Evolutionary conservation across 2,797 vertebrate genomes (phyloP).

Genomic region (Alcedo quadribrachys): DNA sequence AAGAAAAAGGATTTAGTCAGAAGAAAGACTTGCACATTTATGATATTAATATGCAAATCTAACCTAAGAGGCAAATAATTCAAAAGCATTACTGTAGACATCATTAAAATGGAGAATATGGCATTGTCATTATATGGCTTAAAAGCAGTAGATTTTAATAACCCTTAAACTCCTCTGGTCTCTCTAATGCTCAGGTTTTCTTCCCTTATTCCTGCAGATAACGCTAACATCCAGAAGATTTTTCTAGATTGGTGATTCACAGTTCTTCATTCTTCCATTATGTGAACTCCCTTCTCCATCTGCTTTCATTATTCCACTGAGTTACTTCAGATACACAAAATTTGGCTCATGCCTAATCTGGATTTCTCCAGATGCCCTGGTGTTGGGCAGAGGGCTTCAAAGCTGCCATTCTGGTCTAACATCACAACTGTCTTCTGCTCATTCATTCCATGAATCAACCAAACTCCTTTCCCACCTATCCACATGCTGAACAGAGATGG

Average conservation of each 20-base stretch:
- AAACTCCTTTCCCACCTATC: neutral
- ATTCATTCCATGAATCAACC: neutral
- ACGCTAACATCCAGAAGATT: neutral
- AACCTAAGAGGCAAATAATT: slow-evolving; percentile 27
- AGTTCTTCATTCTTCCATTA: neutral
- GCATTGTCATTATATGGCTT: neutral
- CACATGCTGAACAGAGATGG: neutral
- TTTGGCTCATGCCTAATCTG: neutral
- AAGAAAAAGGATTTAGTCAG: slow-evolving; percentile 19
- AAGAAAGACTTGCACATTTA: neutral
- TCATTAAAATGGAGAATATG: neutral
- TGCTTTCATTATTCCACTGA: neutral
- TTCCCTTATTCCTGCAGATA: neutral
- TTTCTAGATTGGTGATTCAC: neutral
- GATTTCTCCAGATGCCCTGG: neutral
- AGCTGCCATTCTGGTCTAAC: accelerated
- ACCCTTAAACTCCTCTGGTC: neutral
- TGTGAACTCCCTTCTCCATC: neutral
- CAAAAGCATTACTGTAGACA: neutral
- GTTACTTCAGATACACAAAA: neutral
- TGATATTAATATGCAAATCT: slow-evolving; percentile 4
- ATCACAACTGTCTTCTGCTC: neutral
- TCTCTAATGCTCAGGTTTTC: neutral
- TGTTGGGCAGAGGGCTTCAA: neutral
- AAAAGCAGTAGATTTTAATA: neutral